Conservation (phyloP, 92 coral and sea anemone species). For the Bergia puertoricense region DNA sequence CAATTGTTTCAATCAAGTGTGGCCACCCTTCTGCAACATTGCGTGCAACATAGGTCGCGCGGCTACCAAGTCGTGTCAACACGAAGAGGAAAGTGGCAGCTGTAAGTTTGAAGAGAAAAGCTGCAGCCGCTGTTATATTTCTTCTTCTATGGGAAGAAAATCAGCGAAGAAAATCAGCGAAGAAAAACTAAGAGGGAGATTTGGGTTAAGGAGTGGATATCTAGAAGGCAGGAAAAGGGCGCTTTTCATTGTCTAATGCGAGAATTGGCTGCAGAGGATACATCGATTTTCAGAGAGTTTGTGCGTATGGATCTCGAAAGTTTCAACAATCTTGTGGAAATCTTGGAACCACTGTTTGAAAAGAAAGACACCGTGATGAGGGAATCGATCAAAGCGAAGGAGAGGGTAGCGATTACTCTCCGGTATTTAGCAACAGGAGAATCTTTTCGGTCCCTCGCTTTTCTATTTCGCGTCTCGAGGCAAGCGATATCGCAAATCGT, state of each 20-base stretch:
- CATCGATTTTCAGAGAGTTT: constrained; percentile 37
- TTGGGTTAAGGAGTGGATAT: constrained; percentile 43
- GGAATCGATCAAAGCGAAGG: constrained; percentile 36
- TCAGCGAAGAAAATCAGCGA: not conserved
- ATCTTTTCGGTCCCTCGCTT: constrained; percentile 44
- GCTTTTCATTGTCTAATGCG: constrained; percentile 25
- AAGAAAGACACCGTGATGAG: constrained; percentile 50
- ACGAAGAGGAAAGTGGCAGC: not conserved
- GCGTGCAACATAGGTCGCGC: not conserved
- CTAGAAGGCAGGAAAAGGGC: constrained; percentile 36
- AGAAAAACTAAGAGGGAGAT: not conserved
- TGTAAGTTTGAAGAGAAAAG: not conserved
- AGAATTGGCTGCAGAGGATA: constrained; percentile 45
- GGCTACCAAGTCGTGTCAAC: not conserved
- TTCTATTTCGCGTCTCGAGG: constrained; percentile 38
- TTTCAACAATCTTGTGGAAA: constrained; percentile 26
- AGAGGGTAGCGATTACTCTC: constrained; percentile 12
- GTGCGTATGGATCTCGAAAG: constrained; percentile 41
- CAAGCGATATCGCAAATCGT: constrained; percentile 39
- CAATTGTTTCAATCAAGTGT: too few species aligned
- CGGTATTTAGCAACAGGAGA: constrained; percentile 51
- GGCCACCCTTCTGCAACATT: too few species aligned
- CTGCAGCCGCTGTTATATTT: not conserved
- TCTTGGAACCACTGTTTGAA: not conserved
- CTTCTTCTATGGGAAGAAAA: not conserved